Base-by-base conservation (phyloP, 2,888 invertebrate species). In the Thumatha senex region DNA sequence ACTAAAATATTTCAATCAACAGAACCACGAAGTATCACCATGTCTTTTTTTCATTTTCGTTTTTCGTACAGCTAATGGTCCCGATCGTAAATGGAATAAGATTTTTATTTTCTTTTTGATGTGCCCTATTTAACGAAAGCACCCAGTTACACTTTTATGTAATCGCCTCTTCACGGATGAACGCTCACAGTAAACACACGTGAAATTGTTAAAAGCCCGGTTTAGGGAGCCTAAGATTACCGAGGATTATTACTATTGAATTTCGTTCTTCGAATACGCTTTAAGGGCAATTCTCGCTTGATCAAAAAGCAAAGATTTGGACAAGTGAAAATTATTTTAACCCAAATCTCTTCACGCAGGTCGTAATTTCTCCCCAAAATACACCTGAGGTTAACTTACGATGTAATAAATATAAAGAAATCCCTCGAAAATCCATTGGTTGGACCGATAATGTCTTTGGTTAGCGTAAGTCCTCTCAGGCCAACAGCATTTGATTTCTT, bases 91-190 rank as follows among this genome's bases (percentile, higher is more conserved):
- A 82, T 77, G 73, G 76, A 72, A 82, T 82, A 78, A 78, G 79
- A 78, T 76, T 80, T 81, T 82, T 80, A 80, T 80, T 82, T 80
- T 74, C 75, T 70, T 74, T 80, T 80, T 80, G 80, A 82, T 82
- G 80, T 76, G 74, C 74, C 72, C 74, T 76, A 75, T 79, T 81
- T 74, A 74, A 70, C 67, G 58, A 61, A 72, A 75, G 71, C 67
- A 69, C 74, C 70, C 67, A 65, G 70, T 72, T 67, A 74, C 74
- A 70, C 63, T 74, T 77, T 74, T 67, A 72, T 67, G 71, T 77
- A 70, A 75, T 67, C 68, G 61, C 63, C 66, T 75, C 67, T 74
- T 72, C 65, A 72, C 61, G 58, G 54, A 67, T 63, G 69, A 70
- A 65, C 63, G 63, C 66, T 62, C 54, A 58, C 65, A 57, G 59